phyloP scores from a whole-genome alignment of 1,140 invertebrate species.

The Solenopsis fugax region DNA sequence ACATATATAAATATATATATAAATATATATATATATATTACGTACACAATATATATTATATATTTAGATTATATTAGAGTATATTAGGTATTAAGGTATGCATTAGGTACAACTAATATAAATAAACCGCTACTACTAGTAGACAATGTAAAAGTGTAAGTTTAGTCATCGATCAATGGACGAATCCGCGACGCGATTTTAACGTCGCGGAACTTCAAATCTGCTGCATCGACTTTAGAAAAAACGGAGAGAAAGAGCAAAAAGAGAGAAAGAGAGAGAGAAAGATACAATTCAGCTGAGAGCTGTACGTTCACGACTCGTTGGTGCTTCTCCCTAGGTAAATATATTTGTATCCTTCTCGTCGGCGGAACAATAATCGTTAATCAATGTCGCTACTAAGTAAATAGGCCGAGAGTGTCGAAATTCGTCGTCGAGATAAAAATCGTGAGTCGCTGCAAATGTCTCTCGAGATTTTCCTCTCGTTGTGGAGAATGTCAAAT shows the following conservation, averaged over 20 bases:
- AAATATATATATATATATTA: conserved; percentile 64
- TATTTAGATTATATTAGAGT: conserved; percentile 60
- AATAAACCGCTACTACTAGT: conserved; percentile 61
- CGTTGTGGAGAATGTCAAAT: neutral
- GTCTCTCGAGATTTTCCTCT: conserved; percentile 33
- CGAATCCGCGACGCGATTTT: conserved; percentile 35
- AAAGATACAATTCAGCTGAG: conserved; percentile 47
- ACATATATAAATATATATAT: conserved; percentile 27
- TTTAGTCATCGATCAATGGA: conserved; percentile 66
- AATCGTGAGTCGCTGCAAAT: conserved; percentile 28
- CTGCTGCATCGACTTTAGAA: conserved; percentile 54
- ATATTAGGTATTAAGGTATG: conserved; percentile 75
- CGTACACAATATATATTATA: conserved; percentile 53
- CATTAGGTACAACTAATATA: conserved; percentile 74
- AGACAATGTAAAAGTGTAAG: conserved; percentile 58
- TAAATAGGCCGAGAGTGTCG: conserved; percentile 63
- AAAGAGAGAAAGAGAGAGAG: conserved; percentile 1
- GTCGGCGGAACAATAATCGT: conserved; percentile 51
- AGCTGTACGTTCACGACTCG: conserved; percentile 60
- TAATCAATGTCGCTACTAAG: conserved; percentile 68
- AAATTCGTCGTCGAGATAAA: conserved; percentile 48
- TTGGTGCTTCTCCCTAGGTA: conserved; percentile 71
- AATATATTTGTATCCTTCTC: conserved; percentile 60
- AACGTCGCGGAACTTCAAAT: conserved; percentile 57
- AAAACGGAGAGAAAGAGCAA: conserved; percentile 25